Evolutionary conservation across 2,113 vertebrate genomes (phyloP).

Genomic region (Murina feae): DNA sequence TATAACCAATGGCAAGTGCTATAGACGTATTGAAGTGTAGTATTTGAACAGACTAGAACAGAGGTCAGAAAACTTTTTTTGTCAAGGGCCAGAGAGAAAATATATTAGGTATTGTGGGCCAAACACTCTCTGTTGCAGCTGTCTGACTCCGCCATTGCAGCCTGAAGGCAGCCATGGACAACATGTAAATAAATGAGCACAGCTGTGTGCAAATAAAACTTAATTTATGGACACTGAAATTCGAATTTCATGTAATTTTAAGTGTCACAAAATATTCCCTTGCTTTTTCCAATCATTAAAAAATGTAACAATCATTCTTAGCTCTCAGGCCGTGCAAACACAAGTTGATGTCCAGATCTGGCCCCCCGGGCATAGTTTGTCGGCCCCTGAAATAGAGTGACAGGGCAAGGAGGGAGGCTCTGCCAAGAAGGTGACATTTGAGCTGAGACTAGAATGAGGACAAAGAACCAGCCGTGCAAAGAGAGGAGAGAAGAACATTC

Average conservation of each 20-base stretch:
- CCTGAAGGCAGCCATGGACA: background rate
- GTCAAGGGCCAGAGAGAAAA: background rate
- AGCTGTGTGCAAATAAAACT: background rate
- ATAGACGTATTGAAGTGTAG: background rate
- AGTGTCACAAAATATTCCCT: background rate
- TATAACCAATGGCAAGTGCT: background rate
- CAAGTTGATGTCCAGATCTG: background rate
- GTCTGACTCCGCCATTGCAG: background rate
- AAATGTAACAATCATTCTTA: background rate
- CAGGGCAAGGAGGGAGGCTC: background rate
- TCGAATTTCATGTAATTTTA: constrained; percentile 12
- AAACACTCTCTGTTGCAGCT: background rate
- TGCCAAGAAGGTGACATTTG: background rate
- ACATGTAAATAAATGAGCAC: background rate
- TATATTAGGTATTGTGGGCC: background rate
- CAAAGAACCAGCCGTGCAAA: background rate
- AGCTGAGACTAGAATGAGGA: background rate
- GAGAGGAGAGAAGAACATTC: background rate
- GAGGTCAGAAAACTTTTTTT: background rate
- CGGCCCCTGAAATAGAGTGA: background rate
- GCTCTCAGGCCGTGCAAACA: background rate
- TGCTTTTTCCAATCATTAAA: background rate
- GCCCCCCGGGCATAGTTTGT: background rate
- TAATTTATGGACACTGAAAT: background rate
- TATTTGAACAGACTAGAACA: background rate